A percentile compares a stretch with the other conserved stretches of the same genome.
Evolutionary conservation across 2,113 vertebrate species (phyloP).

Genomic region (Phylloscopus trochiloides): DNA sequence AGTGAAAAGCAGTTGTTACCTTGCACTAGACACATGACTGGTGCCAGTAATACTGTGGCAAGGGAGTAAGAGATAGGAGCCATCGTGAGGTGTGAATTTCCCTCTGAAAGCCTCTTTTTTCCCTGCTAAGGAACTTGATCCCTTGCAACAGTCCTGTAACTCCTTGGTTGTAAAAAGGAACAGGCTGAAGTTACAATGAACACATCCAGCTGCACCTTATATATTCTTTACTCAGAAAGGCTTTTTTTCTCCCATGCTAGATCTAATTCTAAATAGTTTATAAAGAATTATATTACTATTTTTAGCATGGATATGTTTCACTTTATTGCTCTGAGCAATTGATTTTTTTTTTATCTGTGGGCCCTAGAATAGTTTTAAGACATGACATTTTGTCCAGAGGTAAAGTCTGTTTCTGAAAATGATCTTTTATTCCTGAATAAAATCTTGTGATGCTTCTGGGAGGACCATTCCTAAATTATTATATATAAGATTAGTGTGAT

Average conservation of each 20-base stretch:
- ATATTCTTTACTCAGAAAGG: neutral
- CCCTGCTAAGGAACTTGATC: neutral
- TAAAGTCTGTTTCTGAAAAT: neutral
- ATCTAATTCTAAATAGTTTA: neutral
- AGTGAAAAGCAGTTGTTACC: neutral
- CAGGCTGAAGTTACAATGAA: neutral
- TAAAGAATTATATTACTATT: neutral
- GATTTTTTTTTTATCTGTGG: neutral
- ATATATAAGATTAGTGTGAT: neutral
- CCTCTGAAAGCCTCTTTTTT: neutral
- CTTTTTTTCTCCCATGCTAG: neutral
- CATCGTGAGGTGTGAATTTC: neutral
- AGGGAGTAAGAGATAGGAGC: neutral
- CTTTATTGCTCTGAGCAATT: neutral
- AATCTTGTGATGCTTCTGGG: neutral
- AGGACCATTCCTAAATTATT: neutral
- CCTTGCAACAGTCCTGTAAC: neutral
- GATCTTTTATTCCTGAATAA: neutral
- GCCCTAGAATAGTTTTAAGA: neutral
- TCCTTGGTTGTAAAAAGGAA: neutral
- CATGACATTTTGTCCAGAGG: neutral
- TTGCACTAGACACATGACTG: neutral
- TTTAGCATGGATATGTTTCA: neutral
- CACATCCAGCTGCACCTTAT: neutral
- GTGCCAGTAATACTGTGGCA: neutral